A percentile compares a stretch with the other conserved stretches of the same genome.
These are phyloP conservation scores for Apodemia duryi DNA, from an alignment of 2,888 invertebrate genomes.

Conservation along the genomic window DNA sequence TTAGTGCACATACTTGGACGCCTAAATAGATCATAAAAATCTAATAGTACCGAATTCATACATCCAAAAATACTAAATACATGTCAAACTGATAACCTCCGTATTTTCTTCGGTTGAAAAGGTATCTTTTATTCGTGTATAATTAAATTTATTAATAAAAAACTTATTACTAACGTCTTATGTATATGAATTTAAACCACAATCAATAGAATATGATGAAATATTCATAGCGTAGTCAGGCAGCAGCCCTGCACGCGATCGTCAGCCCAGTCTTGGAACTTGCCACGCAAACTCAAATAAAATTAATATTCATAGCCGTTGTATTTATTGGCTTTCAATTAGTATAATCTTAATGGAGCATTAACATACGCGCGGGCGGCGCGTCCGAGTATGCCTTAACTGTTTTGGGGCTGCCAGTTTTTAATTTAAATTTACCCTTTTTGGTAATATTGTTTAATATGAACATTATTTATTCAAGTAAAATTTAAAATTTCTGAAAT, in stretches of 20 bases:
- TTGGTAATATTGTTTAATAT: not conserved
- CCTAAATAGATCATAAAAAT: too few relatives aligned
- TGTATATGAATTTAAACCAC: not conserved
- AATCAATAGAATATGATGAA: slow-evolving; percentile 11
- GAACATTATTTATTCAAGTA: not conserved
- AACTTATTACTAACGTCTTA: not conserved
- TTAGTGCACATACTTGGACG: too few relatives aligned
- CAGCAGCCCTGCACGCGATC: slow-evolving; percentile 20
- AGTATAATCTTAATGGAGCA: slow-evolving; percentile 79
- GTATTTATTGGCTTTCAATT: slow-evolving; percentile 80
- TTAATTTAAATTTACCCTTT: slow-evolving; percentile 16
- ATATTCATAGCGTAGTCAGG: slow-evolving; percentile 21
- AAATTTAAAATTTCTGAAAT: not conserved
- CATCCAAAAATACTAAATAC: too few relatives aligned
- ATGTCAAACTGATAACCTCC: too few relatives aligned
- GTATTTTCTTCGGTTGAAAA: too few relatives aligned
- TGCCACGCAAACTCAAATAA: slow-evolving; percentile 67
- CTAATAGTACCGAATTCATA: too few relatives aligned
- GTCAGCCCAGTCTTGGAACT: slow-evolving; percentile 39
- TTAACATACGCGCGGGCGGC: slow-evolving; percentile 74
- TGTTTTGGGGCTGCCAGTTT: slow-evolving; percentile 50
- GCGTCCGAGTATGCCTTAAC: slow-evolving; percentile 56
- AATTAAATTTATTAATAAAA: not conserved
- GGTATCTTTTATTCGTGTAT: too few relatives aligned
- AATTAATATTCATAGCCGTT: slow-evolving; percentile 79